Conservation (phyloP, 2,888 invertebrate genomes). For the Cremastinae sp. region DNA sequence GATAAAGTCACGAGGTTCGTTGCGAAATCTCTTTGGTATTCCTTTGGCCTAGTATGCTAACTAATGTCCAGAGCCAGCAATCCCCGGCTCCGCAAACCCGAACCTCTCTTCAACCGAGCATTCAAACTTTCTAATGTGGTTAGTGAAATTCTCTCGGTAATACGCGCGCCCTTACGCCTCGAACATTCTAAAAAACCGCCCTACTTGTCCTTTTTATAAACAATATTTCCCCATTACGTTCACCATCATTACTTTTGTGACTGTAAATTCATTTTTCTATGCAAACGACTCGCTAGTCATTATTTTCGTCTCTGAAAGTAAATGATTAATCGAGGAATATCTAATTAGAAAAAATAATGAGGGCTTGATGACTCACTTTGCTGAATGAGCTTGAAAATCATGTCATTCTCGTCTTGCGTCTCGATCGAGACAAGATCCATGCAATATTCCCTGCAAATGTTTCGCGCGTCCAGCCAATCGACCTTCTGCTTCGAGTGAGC, state of each 20-base stretch:
- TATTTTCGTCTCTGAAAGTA: no score
- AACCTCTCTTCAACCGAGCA: conserved; percentile 53
- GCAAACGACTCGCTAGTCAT: no score
- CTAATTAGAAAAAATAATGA: no score
- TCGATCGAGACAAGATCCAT: conserved; percentile 96
- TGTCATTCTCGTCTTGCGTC: conserved; percentile 94
- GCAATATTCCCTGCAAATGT: conserved; percentile 95
- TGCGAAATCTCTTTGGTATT: conserved; percentile 59
- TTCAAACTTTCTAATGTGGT: conserved; percentile 61
- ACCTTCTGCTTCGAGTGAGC: conserved; percentile 89
- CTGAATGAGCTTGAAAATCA: conserved; percentile 93
- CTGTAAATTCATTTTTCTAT: background rate
- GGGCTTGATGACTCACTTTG: conserved; percentile 86
- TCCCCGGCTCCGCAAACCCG: conserved; percentile 26
- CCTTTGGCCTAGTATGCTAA: conserved; percentile 59
- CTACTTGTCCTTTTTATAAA: background rate
- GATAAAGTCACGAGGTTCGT: conserved; percentile 19
- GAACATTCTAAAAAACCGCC: background rate
- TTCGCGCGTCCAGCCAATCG: conserved; percentile 95
- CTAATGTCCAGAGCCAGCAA: conserved; percentile 46
- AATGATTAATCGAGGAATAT: no score
- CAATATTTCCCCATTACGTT: background rate
- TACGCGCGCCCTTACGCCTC: conserved; percentile 49
- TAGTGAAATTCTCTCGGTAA: conserved; percentile 54
- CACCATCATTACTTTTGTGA: no score